These are phyloP conservation scores for Phoebastria nigripes DNA, from an alignment of 2,797 vertebrate genomes.

Conservation along the genomic window DNA sequence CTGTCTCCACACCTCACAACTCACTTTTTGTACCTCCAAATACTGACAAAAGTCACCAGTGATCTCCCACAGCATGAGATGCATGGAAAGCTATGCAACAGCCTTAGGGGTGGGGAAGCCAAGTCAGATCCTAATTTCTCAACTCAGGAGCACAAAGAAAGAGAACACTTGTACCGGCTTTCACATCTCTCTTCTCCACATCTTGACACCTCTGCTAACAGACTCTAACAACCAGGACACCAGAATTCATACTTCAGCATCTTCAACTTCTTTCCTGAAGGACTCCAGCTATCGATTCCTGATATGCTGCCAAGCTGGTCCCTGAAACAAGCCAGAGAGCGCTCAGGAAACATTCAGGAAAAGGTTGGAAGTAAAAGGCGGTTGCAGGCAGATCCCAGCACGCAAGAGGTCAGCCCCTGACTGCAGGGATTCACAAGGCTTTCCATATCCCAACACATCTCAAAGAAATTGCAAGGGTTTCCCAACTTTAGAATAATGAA, in stretches of 20 bases:
- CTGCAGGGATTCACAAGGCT: neutral
- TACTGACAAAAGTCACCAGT: neutral
- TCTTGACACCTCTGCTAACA: neutral
- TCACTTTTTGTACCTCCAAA: neutral
- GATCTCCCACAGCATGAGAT: neutral
- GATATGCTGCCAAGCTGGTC: neutral
- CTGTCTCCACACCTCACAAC: neutral
- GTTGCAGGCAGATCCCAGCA: neutral
- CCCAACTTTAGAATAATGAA: neutral
- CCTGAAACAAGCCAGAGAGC: constrained; percentile 32
- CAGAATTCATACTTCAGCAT: constrained; percentile 21
- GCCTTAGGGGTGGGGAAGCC: neutral
- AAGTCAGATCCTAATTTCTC: neutral
- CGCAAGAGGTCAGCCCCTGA: neutral
- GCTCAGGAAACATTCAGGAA: neutral
- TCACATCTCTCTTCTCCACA: constrained; percentile 21
- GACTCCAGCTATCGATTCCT: constrained; percentile 35
- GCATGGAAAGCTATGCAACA: neutral
- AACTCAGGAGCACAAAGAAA: neutral
- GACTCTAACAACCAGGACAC: constrained; percentile 36
- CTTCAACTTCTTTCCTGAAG: constrained; percentile 34
- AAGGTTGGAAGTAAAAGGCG: neutral
- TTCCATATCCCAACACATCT: neutral
- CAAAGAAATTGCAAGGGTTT: neutral
- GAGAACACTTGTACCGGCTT: neutral